Conservation (phyloP, 2,797 vertebrate genomes). For the Sorex maritimensis region DNA sequence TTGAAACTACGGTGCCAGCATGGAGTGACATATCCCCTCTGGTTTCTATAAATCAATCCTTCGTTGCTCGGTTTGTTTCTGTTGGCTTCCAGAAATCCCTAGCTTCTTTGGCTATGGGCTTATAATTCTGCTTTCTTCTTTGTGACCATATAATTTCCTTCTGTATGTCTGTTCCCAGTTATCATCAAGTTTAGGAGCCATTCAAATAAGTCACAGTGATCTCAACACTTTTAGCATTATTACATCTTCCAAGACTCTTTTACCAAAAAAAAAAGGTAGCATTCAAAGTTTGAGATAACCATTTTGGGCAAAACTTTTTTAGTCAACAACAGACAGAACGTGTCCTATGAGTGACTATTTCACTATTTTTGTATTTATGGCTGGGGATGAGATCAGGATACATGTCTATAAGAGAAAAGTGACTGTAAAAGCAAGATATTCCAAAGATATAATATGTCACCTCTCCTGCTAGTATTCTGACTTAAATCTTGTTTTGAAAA, state of each 20-base stretch:
- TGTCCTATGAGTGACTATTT: not conserved
- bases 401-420: not conserved
- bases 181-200: not conserved
- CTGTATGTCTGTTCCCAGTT: not conserved
- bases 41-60: accelerated
- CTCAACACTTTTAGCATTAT: not conserved
- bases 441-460: too few relatives aligned
- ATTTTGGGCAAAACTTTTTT: not conserved
- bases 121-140: not conserved
- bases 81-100: not conserved
- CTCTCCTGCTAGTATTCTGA: not conserved
- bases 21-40: not conserved
- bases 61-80: not conserved
- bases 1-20: not conserved
- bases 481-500: not conserved
- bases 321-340: not conserved
- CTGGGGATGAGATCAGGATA: not conserved
- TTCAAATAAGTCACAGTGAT: not conserved
- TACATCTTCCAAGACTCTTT: not conserved
- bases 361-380: not conserved
- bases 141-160: accelerated
- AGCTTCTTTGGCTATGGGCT: not conserved
- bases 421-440: not conserved
- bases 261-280: not conserved
- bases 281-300: not conserved